phyloP scores from a whole-genome alignment of 2,113 vertebrate genomes.

The Tragelaphus strepsiceros region DNA sequence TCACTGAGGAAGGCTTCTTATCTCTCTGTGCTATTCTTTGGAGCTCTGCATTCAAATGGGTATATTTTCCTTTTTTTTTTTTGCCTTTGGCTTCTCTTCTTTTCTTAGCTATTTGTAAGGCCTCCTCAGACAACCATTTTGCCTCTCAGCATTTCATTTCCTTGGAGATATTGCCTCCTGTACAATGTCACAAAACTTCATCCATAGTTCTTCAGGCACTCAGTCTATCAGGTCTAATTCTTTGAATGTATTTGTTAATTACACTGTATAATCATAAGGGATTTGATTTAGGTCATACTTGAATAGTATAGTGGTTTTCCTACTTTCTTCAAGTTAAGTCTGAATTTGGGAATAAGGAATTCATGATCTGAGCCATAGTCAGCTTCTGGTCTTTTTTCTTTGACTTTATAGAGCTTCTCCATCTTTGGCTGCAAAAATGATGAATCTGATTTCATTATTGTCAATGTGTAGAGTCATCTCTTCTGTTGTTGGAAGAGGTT shows the following conservation, averaged over 20 bases:
- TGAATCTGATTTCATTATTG: neutral
- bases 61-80: neutral
- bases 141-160: neutral
- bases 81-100: neutral
- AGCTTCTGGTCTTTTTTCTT: neutral
- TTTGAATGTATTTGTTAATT: neutral
- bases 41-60: neutral
- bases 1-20: neutral
- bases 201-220: neutral
- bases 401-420: neutral
- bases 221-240: neutral
- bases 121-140: neutral
- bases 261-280: neutral
- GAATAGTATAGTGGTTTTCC: neutral
- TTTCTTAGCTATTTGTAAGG: neutral
- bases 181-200: neutral
- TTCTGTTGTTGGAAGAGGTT: neutral
- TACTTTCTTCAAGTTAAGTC: neutral
- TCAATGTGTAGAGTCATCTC: neutral
- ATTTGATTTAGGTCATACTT: neutral
- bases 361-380: neutral
- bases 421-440: neutral
- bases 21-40: neutral
- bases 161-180: neutral
- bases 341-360: neutral